Percentiles rank a stretch among this genome's conserved stretches.
These are phyloP conservation scores for Hyles euphorbiae DNA, from an alignment of 1,140 invertebrate species.

Conservation along the genomic window DNA sequence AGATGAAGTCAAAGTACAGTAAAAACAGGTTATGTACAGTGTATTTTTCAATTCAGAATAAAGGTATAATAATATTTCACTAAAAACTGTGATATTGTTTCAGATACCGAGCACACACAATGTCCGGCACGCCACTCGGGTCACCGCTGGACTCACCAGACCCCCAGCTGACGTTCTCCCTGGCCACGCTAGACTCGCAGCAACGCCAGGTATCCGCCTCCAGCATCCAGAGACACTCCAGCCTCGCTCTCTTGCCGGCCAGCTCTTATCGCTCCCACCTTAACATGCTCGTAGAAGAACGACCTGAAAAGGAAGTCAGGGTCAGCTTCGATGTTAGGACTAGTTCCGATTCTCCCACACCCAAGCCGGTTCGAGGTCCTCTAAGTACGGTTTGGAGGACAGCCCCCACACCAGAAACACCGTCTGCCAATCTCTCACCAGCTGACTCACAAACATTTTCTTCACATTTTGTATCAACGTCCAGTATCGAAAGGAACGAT, in stretches of 20 bases:
- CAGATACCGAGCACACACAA: slow-evolving; percentile 83
- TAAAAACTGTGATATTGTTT: slow-evolving; percentile 22
- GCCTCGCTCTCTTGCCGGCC: slow-evolving; percentile 57
- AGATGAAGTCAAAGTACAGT: too few species aligned
- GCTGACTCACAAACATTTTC: slow-evolving; percentile 76
- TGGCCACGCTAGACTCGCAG: slow-evolving; percentile 78
- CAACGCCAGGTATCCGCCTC: slow-evolving; percentile 76
- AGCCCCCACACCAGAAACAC: slow-evolving; percentile 76
- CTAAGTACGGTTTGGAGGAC: slow-evolving; percentile 63
- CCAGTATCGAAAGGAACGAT: slow-evolving; percentile 68
- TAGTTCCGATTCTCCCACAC: slow-evolving; percentile 52
- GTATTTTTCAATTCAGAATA: too few species aligned
- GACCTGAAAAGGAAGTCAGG: slow-evolving; percentile 60
- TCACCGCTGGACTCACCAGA: slow-evolving; percentile 84
- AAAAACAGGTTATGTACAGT: too few species aligned
- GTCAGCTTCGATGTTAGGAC: slow-evolving; percentile 70
- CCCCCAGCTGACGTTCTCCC: slow-evolving; percentile 77
- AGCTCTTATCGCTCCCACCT: slow-evolving; percentile 67
- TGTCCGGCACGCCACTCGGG: slow-evolving; percentile 78
- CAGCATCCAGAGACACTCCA: slow-evolving; percentile 66
- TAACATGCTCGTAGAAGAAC: slow-evolving; percentile 66
- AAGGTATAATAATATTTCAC: slow-evolving; percentile 37
- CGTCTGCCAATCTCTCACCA: slow-evolving; percentile 77
- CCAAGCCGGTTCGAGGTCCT: slow-evolving; percentile 52
- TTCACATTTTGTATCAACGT: slow-evolving; percentile 76